Percentiles rank a stretch among this genome's conserved stretches.
These are phyloP conservation scores for Zonitis immaculata DNA, from an alignment of 2,888 invertebrate genomes.

Conservation along the genomic window DNA sequence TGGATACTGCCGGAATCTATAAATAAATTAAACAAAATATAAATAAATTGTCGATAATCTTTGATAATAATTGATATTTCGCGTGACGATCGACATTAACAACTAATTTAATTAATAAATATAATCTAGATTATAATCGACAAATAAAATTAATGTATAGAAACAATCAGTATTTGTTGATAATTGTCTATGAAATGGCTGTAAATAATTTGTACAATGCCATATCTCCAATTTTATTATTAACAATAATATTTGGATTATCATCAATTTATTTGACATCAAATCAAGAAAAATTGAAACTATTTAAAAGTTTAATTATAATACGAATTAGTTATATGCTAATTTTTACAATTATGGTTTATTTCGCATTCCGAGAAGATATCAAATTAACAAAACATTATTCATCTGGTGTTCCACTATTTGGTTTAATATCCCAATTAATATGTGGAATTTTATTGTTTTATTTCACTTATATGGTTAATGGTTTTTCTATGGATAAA, in stretches of 20 bases:
- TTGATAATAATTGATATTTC: background rate
- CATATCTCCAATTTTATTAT: slow-evolving; percentile 11
- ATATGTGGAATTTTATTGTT: slow-evolving; percentile 9
- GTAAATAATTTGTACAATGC: slow-evolving; percentile 9
- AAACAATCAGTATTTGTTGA: too few relatives aligned
- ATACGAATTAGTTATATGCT: slow-evolving; percentile 7
- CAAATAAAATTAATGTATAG: too few relatives aligned
- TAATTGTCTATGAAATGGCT: too few relatives aligned
- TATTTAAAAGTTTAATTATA: slow-evolving; percentile 9
- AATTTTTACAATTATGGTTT: background rate
- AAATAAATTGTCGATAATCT: background rate
- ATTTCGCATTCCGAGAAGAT: background rate
- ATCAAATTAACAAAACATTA: slow-evolving; percentile 7
- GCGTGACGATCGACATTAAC: background rate
- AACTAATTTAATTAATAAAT: background rate
- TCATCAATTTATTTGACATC: slow-evolving; percentile 9
- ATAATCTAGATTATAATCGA: too few relatives aligned
- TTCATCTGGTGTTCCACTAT: slow-evolving; percentile 14
- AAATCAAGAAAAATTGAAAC: slow-evolving; percentile 13
- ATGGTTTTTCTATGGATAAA: slow-evolving; percentile 3
- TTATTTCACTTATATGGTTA: slow-evolving; percentile 6
- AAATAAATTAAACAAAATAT: background rate
- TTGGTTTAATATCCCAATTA: slow-evolving; percentile 11
- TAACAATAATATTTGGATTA: slow-evolving; percentile 11
- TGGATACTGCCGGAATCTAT: background rate